These are phyloP conservation scores for Siderastrea radians DNA, from an alignment of 92 coral and sea anemone genomes.

Conservation along the genomic window DNA sequence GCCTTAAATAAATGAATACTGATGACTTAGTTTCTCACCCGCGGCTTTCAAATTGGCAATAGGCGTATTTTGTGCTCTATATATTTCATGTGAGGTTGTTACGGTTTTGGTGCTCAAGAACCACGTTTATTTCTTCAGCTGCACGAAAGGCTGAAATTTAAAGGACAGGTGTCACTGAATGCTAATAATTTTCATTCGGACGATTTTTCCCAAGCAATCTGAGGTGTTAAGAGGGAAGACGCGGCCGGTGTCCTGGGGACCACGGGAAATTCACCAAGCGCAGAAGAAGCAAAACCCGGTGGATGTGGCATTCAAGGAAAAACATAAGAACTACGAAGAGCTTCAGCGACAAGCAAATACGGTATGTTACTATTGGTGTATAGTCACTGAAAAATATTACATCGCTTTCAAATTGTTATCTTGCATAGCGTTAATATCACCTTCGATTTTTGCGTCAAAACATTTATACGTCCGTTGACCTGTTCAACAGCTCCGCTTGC, in stretches of 20 bases:
- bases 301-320: constrained; percentile 63
- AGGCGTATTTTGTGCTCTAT: no score
- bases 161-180: background rate
- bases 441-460: background rate
- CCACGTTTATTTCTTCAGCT: no score
- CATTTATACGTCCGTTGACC: background rate
- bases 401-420: background rate
- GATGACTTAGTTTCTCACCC: no score
- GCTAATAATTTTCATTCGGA: background rate
- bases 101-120: no score
- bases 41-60: no score
- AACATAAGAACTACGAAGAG: constrained; percentile 60
- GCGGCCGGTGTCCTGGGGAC: constrained; percentile 48
- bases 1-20: no score
- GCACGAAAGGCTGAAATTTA: no score
- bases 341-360: constrained; percentile 77
- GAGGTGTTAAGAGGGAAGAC: constrained; percentile 43
- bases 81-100: no score
- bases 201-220: constrained; percentile 29
- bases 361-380: constrained; percentile 31
- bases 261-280: constrained; percentile 19
- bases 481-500: constrained; percentile 2
- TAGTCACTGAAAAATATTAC: background rate
- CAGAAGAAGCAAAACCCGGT: constrained; percentile 33
- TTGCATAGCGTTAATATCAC: constrained; percentile 5